Conservation (phyloP, 2,888 invertebrate genomes). For the Pristionchus exspectatus region DNA sequence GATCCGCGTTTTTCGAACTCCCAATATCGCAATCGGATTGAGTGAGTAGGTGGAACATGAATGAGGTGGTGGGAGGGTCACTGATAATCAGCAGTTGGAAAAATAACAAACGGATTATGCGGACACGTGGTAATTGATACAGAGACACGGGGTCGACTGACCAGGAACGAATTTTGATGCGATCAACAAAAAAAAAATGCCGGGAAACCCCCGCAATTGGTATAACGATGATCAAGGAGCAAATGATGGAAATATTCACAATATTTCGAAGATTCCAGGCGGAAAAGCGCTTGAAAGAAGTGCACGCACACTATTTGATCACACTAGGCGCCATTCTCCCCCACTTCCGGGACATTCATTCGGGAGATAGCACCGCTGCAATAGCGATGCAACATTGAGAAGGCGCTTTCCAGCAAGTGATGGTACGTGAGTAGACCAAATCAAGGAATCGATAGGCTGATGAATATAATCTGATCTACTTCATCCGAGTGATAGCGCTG, state of each 20-base stretch:
- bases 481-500: too few relatives aligned
- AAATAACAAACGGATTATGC: constrained; percentile 11
- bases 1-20: neutral
- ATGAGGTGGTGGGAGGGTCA: neutral
- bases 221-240: neutral
- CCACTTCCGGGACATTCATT: neutral
- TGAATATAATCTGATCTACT: too few relatives aligned
- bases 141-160: neutral
- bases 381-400: too few relatives aligned
- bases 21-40: too few relatives aligned
- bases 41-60: constrained; percentile 17
- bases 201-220: too few relatives aligned
- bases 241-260: too few relatives aligned
- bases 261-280: too few relatives aligned
- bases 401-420: too few relatives aligned
- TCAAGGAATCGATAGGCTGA: too few relatives aligned
- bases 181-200: neutral
- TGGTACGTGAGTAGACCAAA: too few relatives aligned
- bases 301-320: neutral
- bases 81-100: neutral
- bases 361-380: neutral
- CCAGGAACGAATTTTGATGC: neutral
- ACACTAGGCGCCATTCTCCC: neutral
- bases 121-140: neutral
- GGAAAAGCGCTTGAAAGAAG: neutral